phyloP scores from a whole-genome alignment of 1,140 invertebrate genomes.

The Apocrypta bakeri region DNA sequence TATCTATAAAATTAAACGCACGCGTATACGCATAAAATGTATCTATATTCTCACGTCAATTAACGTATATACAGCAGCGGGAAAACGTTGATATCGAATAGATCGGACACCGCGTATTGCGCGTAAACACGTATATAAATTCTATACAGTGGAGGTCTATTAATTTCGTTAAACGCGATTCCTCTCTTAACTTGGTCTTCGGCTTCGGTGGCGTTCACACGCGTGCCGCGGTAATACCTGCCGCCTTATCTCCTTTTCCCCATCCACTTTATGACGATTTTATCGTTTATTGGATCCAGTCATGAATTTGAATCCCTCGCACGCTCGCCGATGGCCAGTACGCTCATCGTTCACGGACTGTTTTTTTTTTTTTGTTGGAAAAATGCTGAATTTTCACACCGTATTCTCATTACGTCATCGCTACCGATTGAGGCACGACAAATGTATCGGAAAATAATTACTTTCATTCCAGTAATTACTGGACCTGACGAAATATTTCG shows the following conservation, averaged over 20 bases:
- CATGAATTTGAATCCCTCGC: background rate
- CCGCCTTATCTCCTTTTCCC: background rate
- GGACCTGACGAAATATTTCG: too few relatives aligned
- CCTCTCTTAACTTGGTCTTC: background rate
- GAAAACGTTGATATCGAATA: background rate
- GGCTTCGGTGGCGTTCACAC: constrained; percentile 2
- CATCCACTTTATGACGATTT: background rate
- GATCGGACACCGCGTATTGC: background rate
- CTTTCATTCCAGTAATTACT: too few relatives aligned
- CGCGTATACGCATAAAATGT: background rate
- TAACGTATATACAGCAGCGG: background rate
- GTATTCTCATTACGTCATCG: too few relatives aligned
- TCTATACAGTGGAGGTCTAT: constrained; percentile 4
- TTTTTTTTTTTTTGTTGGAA: background rate
- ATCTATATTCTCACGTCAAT: constrained; percentile 20
- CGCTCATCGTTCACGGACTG: too few relatives aligned
- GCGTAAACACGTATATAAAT: background rate
- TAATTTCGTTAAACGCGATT: constrained; percentile 29
- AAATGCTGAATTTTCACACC: background rate
- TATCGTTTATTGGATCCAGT: background rate
- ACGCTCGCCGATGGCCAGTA: background rate
- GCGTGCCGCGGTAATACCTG: background rate
- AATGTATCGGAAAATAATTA: too few relatives aligned
- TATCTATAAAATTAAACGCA: too few relatives aligned
- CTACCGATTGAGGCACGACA: too few relatives aligned